Evolutionary conservation across 2,113 vertebrate genomes (phyloP), one percentile per base, ranked within the genome.

Genomic region (Cyrtonyx montezumae): DNA sequence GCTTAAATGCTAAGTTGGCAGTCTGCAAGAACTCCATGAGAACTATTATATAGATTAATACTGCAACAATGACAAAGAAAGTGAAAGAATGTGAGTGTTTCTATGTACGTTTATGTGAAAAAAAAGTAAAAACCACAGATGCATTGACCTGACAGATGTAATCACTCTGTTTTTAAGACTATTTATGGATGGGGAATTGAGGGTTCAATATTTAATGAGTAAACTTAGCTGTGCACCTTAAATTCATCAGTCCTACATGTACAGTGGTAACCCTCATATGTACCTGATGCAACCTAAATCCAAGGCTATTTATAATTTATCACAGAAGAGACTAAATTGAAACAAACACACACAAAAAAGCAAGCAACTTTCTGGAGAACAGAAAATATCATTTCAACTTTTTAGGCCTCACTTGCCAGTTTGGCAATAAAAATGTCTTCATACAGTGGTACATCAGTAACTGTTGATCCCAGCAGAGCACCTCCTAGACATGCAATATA

Each of bases 361-460:
- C 42, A 43, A 17, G 13, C 25, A 15, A 14, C 26, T 37, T 66
- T 17, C 11, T 61, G 25, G 68, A 68, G 21, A 78, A n/a, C 40
- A 40, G 40, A 40, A 40, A 40, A 45, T 8, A 45, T 1, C 14
- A 53, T 4, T 9, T 15, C 9, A 46, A 8, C 0, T 1, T 32
- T 77, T 73, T 37, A 82, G 30, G 26, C n/a, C 13, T 67, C 66
- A 63, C 12, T 46, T 30, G 28, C 5, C 16, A 42, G 1, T 55
- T 77, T 74, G 66, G 11, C 9, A 58, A 13, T 14, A 63, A 73
- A 48, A n/a, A 8, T 19, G 18, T 16, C 45, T 63, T 77, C 75
- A 53, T 5, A 13, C 37, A 69, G 36, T 13, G 11, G 3, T 32
- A 17, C 18, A 48, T 30, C 42, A 61, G 26, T 20, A 80, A 58